Base-by-base conservation (phyloP, 2,113 vertebrate genomes). In the Hippocampus barbouri region DNA sequence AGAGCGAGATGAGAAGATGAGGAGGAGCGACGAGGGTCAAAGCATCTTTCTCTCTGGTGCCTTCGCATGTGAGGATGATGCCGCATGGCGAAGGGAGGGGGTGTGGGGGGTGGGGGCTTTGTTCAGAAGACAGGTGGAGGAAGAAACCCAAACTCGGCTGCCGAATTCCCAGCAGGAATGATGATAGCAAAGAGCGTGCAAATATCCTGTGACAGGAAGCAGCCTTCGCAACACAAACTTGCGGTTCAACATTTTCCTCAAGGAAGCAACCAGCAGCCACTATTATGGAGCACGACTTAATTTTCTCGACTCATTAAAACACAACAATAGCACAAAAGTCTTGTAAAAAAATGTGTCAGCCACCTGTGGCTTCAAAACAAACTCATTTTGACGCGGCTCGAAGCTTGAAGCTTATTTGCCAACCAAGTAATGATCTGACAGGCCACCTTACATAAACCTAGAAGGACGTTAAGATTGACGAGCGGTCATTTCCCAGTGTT, bases 51-150 rank as follows among this genome's bases (percentile, higher is more conserved):
- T 76, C 25, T 66, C 20, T 54, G 49, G 43, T 66, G 21, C 41
- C 10, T 57, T 76, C 49, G 38, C 57, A 68, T 47, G 72, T 77
- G 73, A 73, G 64, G 53, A 59, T 41, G 38, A 30, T 23, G 63
- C 73, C n/a, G 62, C 40, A 12, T 23, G 62, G 62, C 5, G 38
- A 40, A 7, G 60, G 30, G 30, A 75, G 75, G 74, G 57, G 74
- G 53, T 69, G 70, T 34, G 2, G 1, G 68, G 62, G 78, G 70
- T 53, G 78, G 61, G 49, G 61, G 65, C 54, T 76, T 76, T 81
- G 71, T 71, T 78, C 54, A 38, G 49, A 66, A 69, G 76, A 72
- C 69, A 72, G 69, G 61, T 69, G 71, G 68, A 67, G 21, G 66
- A 59, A 43, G 70, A 72, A 76, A 68, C 64, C 61, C 67, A 63